These are phyloP conservation scores for Tipula unca DNA, from an alignment of 2,888 invertebrate genomes.

Conservation along the genomic window DNA sequence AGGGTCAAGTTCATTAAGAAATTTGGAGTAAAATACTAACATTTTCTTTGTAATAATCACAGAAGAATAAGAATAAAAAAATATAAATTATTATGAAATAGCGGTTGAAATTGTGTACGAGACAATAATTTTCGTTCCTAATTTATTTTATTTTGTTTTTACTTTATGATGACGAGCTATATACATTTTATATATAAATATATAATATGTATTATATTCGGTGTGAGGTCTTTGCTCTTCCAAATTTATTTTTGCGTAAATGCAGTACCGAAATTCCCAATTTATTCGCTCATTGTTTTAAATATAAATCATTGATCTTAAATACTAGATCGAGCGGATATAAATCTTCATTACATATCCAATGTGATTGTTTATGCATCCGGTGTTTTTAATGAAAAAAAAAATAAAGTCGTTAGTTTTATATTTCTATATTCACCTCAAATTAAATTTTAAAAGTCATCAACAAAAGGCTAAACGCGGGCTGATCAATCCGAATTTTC, in stretches of 20 bases:
- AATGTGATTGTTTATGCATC: not conserved
- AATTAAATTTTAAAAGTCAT: not conserved
- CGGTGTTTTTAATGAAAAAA: not conserved
- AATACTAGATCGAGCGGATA: not conserved
- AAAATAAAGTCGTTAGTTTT: not conserved
- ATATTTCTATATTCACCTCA: not conserved
- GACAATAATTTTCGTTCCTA: not conserved
- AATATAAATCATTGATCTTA: not conserved
- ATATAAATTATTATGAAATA: not conserved
- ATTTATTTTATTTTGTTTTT: too few species aligned
- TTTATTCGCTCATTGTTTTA: not conserved
- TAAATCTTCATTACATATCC: not conserved
- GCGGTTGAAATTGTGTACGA: not conserved
- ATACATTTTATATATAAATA: too few species aligned
- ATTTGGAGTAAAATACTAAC: not conserved
- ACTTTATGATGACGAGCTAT: not conserved
- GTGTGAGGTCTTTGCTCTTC: not conserved
- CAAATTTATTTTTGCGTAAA: not conserved
- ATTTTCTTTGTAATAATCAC: not conserved
- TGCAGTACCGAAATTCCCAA: not conserved
- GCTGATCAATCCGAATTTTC: not conserved
- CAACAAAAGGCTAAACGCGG: too few species aligned
- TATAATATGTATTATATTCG: too few species aligned
- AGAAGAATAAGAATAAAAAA: not conserved
- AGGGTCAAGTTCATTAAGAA: constrained; percentile 4